Evolutionary conservation across 1,140 invertebrate species (phyloP), one percentile per base, ranked within the genome.

Genomic region (Drosophila simulans): DNA sequence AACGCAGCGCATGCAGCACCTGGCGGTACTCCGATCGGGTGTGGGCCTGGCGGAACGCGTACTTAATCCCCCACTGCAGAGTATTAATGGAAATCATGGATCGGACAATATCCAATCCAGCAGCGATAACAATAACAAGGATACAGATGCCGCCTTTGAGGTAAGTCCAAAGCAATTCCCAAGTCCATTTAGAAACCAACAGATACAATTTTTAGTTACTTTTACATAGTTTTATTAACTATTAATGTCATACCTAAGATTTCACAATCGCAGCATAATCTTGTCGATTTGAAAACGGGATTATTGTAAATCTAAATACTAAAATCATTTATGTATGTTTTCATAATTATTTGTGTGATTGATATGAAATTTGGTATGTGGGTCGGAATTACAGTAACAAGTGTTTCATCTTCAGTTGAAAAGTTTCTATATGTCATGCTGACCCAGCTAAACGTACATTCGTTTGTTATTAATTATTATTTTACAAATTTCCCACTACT

Each of bases 41-140:
- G 10, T 4, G 13, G 46, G 27, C 1, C 56, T 85, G n/a, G 48
- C 49, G 20, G 60, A 80, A n/a, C 49, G 80, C 20, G 73, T 85
- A 13, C 70, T 83, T n/a, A 59, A 60, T 64, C 70, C 72, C 1
- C 27, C 1, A 5, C 15, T 1, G 11, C 25, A 15, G 31, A 7
- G 10, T 35, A 3, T 35, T 12, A 51, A 51, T 20, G 49, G 49
- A 35, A 52, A 52, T 20, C 31, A 20, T 20, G 7, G 15, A 7
- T 13, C 15, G 1, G 31, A n/a, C 4, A 52, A 52, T 35, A 25
- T 1, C 7, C 3, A 3, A 17, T 37, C 2, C 11, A 11, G 4
- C 8, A 17, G 20, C 34, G 49, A 22, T 4, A 35, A 35, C 10
- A 49, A 15, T 1, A 42, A 46, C 17, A 46, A 20, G 13, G 12